Evolutionary conservation across 2,113 vertebrate species (phyloP).

Genomic region (Romanogobio albipinnatus): DNA sequence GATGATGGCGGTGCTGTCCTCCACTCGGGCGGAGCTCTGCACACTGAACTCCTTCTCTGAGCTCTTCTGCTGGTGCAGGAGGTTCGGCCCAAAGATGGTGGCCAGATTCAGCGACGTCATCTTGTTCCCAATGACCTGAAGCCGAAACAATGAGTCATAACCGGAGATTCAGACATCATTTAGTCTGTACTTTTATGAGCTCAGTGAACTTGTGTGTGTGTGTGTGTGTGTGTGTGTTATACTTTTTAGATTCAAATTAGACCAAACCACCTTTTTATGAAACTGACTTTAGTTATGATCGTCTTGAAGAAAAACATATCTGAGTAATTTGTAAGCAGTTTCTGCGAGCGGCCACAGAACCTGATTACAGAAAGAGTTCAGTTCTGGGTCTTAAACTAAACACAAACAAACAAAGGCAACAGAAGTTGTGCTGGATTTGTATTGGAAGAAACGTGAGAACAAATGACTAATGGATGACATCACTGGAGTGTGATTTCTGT

Average conservation of each 20-base stretch:
- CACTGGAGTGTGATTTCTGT: not conserved
- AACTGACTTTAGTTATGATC: too few relatives aligned
- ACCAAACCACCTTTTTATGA: too few relatives aligned
- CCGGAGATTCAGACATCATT: too few relatives aligned
- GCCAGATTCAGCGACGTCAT: slow-evolving; percentile 97
- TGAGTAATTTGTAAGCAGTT: too few relatives aligned
- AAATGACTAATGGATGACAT: not conserved
- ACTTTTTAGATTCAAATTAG: too few relatives aligned
- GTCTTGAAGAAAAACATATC: too few relatives aligned
- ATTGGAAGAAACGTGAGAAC: not conserved
- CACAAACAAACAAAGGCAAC: not conserved
- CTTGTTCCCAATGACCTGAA: slow-evolving; percentile 92
- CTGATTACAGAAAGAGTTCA: too few relatives aligned
- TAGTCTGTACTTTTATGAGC: not conserved
- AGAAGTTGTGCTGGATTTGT: not conserved
- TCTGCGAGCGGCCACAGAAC: too few relatives aligned
- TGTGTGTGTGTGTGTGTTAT: too few relatives aligned
- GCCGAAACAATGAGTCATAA: not conserved
- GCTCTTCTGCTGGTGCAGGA: slow-evolving; percentile 93
- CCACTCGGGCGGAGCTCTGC: slow-evolving; percentile 91
- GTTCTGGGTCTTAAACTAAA: not conserved
- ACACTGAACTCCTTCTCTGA: slow-evolving; percentile 95
- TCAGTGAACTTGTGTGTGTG: not conserved
- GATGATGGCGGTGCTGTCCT: slow-evolving; percentile 93
- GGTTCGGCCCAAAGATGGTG: slow-evolving; percentile 96